phyloP scores from a whole-genome alignment of 2,797 vertebrate genomes.

The Heliangelus exortis region DNA sequence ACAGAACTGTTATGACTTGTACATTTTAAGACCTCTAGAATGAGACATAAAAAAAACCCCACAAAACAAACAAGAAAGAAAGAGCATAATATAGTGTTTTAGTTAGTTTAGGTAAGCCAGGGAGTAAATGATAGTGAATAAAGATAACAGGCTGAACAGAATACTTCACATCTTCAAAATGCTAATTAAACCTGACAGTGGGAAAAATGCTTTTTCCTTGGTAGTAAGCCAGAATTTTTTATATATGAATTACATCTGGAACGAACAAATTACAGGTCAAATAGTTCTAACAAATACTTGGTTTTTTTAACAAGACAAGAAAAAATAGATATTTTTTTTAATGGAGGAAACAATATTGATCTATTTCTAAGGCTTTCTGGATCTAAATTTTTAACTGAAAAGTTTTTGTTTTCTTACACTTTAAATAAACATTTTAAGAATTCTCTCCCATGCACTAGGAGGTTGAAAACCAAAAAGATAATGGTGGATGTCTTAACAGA shows the following conservation, averaged over 20 bases:
- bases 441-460: neutral
- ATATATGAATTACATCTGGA: neutral
- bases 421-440: neutral
- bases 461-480: neutral
- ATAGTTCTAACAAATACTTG: neutral
- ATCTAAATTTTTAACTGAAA: neutral
- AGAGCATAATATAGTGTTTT: too few species aligned
- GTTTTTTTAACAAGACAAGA: neutral
- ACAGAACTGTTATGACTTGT: neutral
- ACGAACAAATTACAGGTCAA: neutral
- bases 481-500: neutral
- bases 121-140: neutral
- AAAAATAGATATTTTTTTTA: neutral
- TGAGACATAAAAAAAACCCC: too few species aligned
- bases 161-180: slow-evolving; percentile 3
- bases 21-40: neutral
- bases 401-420: neutral
- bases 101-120: neutral
- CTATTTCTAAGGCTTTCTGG: neutral
- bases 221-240: neutral
- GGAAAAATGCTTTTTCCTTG: neutral
- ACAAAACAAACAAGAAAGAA: too few species aligned
- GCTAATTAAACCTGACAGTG: slow-evolving; percentile 12
- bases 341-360: neutral
- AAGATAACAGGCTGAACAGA: neutral